Conservation (phyloP, 2,797 vertebrate species). For the Lepus oiostolus region DNA sequence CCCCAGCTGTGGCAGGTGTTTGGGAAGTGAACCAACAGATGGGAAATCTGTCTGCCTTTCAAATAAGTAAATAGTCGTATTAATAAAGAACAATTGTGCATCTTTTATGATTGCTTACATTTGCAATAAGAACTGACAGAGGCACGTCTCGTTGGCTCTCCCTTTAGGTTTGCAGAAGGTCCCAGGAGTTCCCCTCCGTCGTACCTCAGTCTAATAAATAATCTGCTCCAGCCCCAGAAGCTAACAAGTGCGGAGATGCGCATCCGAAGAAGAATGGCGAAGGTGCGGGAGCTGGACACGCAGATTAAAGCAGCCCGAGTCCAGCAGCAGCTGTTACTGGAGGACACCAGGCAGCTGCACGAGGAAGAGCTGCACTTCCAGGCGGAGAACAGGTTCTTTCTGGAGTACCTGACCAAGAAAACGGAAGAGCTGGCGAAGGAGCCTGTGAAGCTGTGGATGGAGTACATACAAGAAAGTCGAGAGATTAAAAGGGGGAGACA, state of each 20-base stretch:
- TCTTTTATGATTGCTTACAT: not conserved
- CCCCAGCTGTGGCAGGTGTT: no score
- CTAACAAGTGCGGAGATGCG: not conserved
- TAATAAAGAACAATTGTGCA: constrained; percentile 3
- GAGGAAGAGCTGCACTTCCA: constrained; percentile 67
- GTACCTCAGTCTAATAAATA: constrained; percentile 5
- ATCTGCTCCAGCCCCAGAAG: not conserved
- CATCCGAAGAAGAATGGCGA: not conserved
- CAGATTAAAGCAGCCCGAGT: constrained; percentile 55
- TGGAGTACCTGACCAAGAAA: constrained; percentile 81
- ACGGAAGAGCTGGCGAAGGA: constrained; percentile 77
- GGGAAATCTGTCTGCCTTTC: no score
- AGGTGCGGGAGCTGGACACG: constrained; percentile 47
- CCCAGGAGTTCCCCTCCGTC: not conserved
- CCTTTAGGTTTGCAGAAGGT: constrained; percentile 35
- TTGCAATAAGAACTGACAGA: not conserved
- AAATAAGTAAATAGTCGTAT: not conserved
- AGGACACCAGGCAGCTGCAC: constrained; percentile 71
- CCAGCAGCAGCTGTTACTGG: constrained; percentile 49
- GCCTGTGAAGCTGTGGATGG: constrained; percentile 80
- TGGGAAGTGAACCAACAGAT: no score
- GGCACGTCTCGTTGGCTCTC: constrained; percentile 23
- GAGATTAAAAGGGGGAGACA: constrained; percentile 74
- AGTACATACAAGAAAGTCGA: constrained; percentile 72
- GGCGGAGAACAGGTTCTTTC: constrained; percentile 79